These are phyloP conservation scores for Eristalis pertinax DNA, from an alignment of 2,888 invertebrate genomes.

Conservation along the genomic window DNA sequence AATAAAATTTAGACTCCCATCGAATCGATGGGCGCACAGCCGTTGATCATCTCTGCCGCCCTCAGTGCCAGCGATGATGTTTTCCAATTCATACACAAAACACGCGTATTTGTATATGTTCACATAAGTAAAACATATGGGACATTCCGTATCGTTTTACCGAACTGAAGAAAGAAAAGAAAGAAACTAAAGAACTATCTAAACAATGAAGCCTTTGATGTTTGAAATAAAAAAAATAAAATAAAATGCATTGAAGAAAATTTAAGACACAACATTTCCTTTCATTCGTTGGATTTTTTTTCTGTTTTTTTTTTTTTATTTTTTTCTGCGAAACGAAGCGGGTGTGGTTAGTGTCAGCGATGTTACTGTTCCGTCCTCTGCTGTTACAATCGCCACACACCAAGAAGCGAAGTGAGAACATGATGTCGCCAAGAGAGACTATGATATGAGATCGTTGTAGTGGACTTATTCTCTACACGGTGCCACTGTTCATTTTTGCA, in stretches of 20 bases:
- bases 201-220: conserved; percentile 57
- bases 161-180: conserved; percentile 23
- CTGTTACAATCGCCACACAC: background rate
- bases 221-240: conserved; percentile 15
- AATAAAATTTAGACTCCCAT: background rate
- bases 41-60: background rate
- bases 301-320: too few relatives aligned
- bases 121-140: background rate
- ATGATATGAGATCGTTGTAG: conserved; percentile 22
- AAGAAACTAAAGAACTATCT: conserved; percentile 51
- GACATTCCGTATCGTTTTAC: conserved; percentile 30
- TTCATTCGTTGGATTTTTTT: conserved; percentile 25
- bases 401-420: conserved; percentile 18
- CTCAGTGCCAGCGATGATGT: background rate
- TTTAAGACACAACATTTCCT: conserved; percentile 48
- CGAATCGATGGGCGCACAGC: background rate
- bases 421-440: conserved; percentile 7
- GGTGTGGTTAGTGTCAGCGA: conserved; percentile 41
- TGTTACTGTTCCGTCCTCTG: conserved; percentile 32
- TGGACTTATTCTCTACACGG: conserved; percentile 23
- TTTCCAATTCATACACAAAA: background rate
- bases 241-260: conserved; percentile 23
- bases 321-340: conserved; percentile 51
- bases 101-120: background rate
- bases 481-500: background rate